These are phyloP conservation scores for Brachyalestes nurse DNA, from an alignment of 2,797 vertebrate species.

Conservation along the genomic window DNA sequence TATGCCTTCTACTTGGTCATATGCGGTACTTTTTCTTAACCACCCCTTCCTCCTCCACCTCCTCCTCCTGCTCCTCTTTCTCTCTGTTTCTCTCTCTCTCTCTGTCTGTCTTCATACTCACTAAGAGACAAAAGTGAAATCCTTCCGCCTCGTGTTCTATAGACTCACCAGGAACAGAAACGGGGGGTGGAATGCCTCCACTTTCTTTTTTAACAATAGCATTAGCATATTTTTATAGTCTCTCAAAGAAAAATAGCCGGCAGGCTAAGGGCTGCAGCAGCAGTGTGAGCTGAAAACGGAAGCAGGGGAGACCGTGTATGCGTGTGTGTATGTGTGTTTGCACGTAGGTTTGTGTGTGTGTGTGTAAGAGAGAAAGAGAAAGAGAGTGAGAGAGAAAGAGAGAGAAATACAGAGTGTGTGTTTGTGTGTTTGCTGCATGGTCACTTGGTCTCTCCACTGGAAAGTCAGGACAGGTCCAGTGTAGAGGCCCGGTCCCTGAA, in stretches of 20 bases:
- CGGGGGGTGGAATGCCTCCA: conserved; percentile 50
- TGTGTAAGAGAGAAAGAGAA: conserved; percentile 10
- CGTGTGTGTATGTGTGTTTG: conserved; percentile 19
- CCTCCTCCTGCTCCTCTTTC: background rate
- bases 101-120: conserved; percentile 35
- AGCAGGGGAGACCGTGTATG: conserved; percentile 66
- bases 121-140: conserved; percentile 49
- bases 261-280: conserved; percentile 77
- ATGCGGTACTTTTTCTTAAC: conserved; percentile 25
- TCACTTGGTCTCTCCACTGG: conserved; percentile 62
- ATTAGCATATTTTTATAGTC: conserved; percentile 84
- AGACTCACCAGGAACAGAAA: conserved; percentile 51
- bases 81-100: conserved; percentile 21
- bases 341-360: background rate
- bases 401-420: background rate
- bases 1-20: conserved; percentile 52
- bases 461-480: conserved; percentile 46
- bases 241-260: conserved; percentile 82
- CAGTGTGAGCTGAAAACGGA: conserved; percentile 69
- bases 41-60: background rate
- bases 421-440: conserved; percentile 35
- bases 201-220: conserved; percentile 78
- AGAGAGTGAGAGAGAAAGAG: background rate
- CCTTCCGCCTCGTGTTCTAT: conserved; percentile 42
- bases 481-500: conserved; percentile 48